A percentile compares a stretch with the other conserved stretches of the same genome.
These are phyloP conservation scores for Pissodes strobi DNA, from an alignment of 1,140 invertebrate genomes.

Conservation along the genomic window DNA sequence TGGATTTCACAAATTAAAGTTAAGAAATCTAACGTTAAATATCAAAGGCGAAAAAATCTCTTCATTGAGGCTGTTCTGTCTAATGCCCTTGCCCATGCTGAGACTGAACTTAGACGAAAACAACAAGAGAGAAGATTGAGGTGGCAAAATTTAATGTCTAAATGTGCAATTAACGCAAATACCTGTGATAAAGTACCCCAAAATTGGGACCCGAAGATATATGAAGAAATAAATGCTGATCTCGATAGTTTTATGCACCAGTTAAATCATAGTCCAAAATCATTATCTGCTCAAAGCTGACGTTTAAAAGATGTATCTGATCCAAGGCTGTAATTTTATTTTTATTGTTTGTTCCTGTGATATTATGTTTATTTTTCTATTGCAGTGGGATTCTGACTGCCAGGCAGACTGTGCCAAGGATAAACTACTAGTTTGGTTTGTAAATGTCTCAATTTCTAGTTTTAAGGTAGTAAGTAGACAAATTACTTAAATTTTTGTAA, in stretches of 20 bases:
- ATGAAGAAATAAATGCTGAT: slow-evolving; percentile 45
- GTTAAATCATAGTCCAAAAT: neutral
- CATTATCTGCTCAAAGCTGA: slow-evolving; percentile 40
- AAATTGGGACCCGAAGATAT: slow-evolving; percentile 38
- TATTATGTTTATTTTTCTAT: slow-evolving; percentile 53
- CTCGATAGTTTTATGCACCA: slow-evolving; percentile 48
- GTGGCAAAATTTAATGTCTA: slow-evolving; percentile 55
- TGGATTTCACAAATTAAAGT: slow-evolving; percentile 58
- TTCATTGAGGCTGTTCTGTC: slow-evolving; percentile 58
- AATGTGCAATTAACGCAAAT: slow-evolving; percentile 31
- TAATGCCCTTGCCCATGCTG: slow-evolving; percentile 53
- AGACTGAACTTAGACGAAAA: slow-evolving; percentile 55
- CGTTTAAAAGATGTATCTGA: slow-evolving; percentile 12
- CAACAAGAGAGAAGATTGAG: slow-evolving; percentile 54
- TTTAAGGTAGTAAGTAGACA: slow-evolving; percentile 22
- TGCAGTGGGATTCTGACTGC: slow-evolving; percentile 45
- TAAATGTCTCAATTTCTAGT: slow-evolving; percentile 45
- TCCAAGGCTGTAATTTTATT: slow-evolving; percentile 38
- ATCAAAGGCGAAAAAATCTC: slow-evolving; percentile 54
- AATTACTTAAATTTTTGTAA: slow-evolving; percentile 21
- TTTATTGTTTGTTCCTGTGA: slow-evolving; percentile 40
- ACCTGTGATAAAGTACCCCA: slow-evolving; percentile 10
- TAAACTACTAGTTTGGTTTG: slow-evolving; percentile 46
- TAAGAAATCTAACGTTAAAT: slow-evolving; percentile 56
- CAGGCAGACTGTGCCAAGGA: slow-evolving; percentile 31